Evolutionary conservation across 2,888 invertebrate species (phyloP).

Genomic region (Helicoverpa assulta): DNA sequence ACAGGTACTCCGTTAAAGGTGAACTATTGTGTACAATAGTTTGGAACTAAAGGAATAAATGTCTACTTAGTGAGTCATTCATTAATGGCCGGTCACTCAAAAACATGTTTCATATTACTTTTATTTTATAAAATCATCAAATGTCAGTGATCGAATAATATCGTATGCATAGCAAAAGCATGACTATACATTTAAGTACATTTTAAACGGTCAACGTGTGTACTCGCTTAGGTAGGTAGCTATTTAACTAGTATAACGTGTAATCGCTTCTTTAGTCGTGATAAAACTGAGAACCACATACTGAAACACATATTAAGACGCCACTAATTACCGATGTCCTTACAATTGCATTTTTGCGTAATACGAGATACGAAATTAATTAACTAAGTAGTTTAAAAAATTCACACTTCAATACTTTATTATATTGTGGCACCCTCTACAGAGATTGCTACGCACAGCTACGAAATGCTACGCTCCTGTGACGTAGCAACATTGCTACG

Average conservation of each 20-base stretch:
- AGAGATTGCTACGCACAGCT: neutral
- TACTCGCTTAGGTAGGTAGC: neutral
- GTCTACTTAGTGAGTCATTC: conserved; percentile 33
- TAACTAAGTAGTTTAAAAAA: too few species aligned
- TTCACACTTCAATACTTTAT: too few species aligned
- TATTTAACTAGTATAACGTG: neutral
- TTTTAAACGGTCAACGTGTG: neutral
- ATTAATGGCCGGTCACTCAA: conserved; percentile 36
- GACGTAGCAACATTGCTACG: neutral
- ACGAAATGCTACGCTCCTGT: conserved; percentile 20
- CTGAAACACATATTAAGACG: too few species aligned
- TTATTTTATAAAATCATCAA: conserved; percentile 17
- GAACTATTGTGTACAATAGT: too few species aligned
- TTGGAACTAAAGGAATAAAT: too few species aligned
- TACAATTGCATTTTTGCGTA: neutral
- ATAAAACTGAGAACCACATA: too few species aligned
- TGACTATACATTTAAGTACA: conserved; percentile 1
- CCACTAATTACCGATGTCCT: neutral
- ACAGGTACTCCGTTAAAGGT: too few species aligned
- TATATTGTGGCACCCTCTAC: too few species aligned
- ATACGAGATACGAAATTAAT: too few species aligned
- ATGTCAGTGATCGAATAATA: conserved; percentile 23
- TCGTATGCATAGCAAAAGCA: conserved; percentile 11
- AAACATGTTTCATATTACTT: conserved; percentile 4
- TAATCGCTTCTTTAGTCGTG: too few species aligned